A percentile compares a stretch with the other conserved stretches of the same genome.
These are phyloP conservation scores for Galaxea fascicularis DNA, from an alignment of 92 coral and sea anemone genomes.

Conservation along the genomic window DNA sequence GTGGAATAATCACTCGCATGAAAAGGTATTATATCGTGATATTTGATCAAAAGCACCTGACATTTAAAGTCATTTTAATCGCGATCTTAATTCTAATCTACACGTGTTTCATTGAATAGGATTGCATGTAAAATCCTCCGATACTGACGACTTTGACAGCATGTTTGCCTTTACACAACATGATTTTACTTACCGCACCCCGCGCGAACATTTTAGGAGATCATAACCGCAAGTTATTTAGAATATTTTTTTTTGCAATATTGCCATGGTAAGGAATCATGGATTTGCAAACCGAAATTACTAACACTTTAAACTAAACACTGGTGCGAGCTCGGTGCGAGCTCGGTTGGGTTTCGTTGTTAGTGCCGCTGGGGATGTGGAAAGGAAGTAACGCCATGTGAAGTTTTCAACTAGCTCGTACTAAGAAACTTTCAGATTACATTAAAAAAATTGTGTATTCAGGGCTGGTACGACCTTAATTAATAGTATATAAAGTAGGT, in stretches of 20 bases:
- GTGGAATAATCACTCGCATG: constrained; percentile 21
- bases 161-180: constrained; percentile 22
- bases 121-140: constrained; percentile 33
- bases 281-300: constrained; percentile 24
- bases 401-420: not conserved
- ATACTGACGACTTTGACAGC: constrained; percentile 32
- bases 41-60: constrained; percentile 49
- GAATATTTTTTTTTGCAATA: constrained; percentile 10
- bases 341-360: constrained; percentile 25
- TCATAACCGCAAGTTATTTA: not conserved
- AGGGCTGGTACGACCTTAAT: not conserved
- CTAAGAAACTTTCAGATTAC: not conserved
- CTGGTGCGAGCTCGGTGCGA: not conserved
- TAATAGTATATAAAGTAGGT: constrained; percentile 1
- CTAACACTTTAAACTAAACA: not conserved
- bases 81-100: constrained; percentile 28
- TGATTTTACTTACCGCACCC: not conserved
- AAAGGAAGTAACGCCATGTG: constrained; percentile 28
- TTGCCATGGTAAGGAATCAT: constrained; percentile 25
- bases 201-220: not conserved
- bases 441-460: not conserved
- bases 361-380: constrained; percentile 1
- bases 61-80: constrained; percentile 26
- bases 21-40: constrained; percentile 31
- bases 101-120: constrained; percentile 55